A percentile compares a stretch with the other conserved stretches of the same genome.
Conservation (phyloP, 2,797 vertebrate species). For the Paguma larvata region DNA sequence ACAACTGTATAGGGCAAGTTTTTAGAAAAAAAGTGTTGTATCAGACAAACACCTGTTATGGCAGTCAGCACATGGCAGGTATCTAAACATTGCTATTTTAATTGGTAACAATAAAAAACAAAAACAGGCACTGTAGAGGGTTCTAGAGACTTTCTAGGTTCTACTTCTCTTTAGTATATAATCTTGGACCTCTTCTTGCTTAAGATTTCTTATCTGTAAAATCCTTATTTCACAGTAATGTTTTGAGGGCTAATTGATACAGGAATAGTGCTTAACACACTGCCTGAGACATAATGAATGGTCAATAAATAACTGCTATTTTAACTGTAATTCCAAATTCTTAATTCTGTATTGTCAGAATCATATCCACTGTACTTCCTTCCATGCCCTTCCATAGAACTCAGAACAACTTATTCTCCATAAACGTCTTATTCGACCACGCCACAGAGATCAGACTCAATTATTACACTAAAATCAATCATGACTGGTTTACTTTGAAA, state of each 20-base stretch:
- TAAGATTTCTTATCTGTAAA: constrained; percentile 7
- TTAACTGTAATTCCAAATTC: constrained; percentile 29
- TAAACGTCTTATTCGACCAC: not conserved
- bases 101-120: not conserved
- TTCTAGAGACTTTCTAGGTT: not conserved
- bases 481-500: constrained; percentile 22
- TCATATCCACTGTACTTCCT: not conserved
- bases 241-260: not conserved
- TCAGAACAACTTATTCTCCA: not conserved
- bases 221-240: not conserved
- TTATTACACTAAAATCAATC: not conserved
- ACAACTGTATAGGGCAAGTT: not conserved
- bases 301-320: constrained; percentile 15
- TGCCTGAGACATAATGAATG: not conserved
- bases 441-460: not conserved
- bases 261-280: not conserved
- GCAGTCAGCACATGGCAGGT: not conserved
- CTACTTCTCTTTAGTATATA: not conserved
- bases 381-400: not conserved
- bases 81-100: not conserved
- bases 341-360: not conserved
- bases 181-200: not conserved
- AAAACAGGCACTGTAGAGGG: not conserved
- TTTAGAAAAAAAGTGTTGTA: constrained; percentile 4
- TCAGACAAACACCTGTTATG: not conserved